phyloP scores from a whole-genome alignment of 2,113 vertebrate genomes.

The Gnathonemus longibarbis region DNA sequence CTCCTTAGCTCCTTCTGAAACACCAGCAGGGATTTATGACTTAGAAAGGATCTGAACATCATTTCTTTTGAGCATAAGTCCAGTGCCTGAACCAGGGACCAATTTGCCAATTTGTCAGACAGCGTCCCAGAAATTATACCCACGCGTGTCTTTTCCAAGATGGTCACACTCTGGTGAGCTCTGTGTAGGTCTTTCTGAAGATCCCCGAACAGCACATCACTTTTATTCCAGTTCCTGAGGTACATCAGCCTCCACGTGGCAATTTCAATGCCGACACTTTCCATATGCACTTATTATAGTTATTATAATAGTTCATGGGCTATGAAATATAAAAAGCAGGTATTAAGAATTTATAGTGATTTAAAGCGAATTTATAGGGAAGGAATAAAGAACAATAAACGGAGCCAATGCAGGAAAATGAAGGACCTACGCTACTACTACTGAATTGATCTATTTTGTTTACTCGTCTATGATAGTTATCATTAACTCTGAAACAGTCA shows the following conservation, averaged over 20 bases:
- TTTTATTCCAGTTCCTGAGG: neutral
- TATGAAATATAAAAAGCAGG: neutral
- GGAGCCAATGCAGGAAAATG: neutral
- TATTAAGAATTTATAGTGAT: neutral
- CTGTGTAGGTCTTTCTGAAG: neutral
- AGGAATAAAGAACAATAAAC: neutral
- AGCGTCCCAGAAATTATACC: neutral
- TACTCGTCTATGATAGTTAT: neutral
- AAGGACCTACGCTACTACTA: slow-evolving; percentile 12
- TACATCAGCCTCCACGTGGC: neutral
- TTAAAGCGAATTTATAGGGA: neutral
- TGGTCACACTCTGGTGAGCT: neutral
- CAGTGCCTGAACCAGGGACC: neutral
- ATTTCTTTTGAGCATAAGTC: neutral
- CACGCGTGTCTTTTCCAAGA: neutral
- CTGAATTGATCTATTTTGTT: slow-evolving; percentile 25
- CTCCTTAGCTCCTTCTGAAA: neutral
- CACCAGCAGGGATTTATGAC: neutral
- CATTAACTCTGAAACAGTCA: neutral
- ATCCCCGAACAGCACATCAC: neutral
- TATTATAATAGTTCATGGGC: neutral
- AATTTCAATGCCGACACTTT: too few relatives aligned
- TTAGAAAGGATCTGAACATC: neutral
- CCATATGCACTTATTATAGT: neutral
- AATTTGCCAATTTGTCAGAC: slow-evolving; percentile 1